Percentiles rank a stretch among this genome's conserved stretches.
Evolutionary conservation across 2,888 invertebrate genomes (phyloP).

Genomic region (Rapana venosa): DNA sequence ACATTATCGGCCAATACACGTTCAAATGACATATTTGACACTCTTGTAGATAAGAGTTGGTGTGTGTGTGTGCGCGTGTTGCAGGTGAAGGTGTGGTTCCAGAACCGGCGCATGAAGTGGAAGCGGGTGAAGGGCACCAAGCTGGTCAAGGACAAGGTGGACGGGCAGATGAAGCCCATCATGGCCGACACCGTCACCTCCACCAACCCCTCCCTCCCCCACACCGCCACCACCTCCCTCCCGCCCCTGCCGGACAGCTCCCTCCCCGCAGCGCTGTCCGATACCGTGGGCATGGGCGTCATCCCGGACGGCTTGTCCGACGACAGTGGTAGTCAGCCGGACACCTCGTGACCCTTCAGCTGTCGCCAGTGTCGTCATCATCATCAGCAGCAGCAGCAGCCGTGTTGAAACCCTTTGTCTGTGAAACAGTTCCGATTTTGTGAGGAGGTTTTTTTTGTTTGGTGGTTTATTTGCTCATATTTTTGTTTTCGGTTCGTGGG

Average conservation of each 20-base stretch:
- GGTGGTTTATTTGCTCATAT: background rate
- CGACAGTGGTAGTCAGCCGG: conserved; percentile 31
- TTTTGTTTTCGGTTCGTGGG: too few species aligned
- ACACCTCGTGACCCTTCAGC: conserved; percentile 8
- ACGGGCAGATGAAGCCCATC: conserved; percentile 74
- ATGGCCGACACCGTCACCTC: conserved; percentile 66
- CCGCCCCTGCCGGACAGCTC: background rate
- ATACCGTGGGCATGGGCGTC: conserved; percentile 35
- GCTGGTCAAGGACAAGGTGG: conserved; percentile 75
- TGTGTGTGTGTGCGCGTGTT: conserved; percentile 17
- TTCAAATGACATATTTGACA: too few species aligned
- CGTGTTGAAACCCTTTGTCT: background rate
- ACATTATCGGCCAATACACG: too few species aligned
- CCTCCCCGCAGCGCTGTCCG: conserved; percentile 28
- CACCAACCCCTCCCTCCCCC: conserved; percentile 43
- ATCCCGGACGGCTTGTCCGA: conserved; percentile 36
- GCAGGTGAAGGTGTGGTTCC: conserved; percentile 78
- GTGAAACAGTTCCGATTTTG: background rate
- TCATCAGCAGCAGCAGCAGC: too few species aligned
- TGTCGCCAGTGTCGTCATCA: background rate
- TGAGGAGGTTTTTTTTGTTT: background rate
- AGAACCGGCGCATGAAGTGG: conserved; percentile 78
- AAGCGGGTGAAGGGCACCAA: conserved; percentile 76
- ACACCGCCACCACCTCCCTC: conserved; percentile 29
- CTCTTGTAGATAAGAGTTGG: too few species aligned